Percentiles rank a stretch among this genome's conserved stretches.
phyloP scores from a whole-genome alignment of 2,797 vertebrate species.

The Podarcis lilfordi region DNA sequence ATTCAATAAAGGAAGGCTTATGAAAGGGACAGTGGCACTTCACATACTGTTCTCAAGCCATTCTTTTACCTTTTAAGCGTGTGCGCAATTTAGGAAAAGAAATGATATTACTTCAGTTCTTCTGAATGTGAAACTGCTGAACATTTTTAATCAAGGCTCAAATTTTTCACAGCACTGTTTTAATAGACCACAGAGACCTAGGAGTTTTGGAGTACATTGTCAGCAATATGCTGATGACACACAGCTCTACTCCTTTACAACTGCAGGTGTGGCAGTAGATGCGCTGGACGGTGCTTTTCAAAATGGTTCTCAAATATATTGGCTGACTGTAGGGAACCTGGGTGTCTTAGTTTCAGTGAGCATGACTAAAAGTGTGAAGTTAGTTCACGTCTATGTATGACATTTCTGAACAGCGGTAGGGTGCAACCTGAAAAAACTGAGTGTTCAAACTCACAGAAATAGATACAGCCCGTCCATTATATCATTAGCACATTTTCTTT shows the following conservation, averaged over 20 bases:
- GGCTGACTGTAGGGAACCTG: background rate
- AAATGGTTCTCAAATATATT: background rate
- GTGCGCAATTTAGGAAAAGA: fast-evolving
- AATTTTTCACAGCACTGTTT: fast-evolving
- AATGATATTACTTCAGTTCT: background rate
- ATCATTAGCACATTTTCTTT: background rate
- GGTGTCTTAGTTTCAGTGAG: background rate
- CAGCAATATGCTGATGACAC: background rate
- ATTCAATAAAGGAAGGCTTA: background rate
- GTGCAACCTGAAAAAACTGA: background rate
- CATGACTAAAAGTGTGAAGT: background rate
- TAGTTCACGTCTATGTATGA: background rate
- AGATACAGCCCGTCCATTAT: background rate
- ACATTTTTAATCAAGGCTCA: background rate
- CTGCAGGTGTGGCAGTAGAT: too few relatives aligned
- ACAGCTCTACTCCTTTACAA: too few relatives aligned
- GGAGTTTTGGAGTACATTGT: fast-evolving
- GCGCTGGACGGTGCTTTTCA: background rate
- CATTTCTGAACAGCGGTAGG: background rate
- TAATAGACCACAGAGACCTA: background rate
- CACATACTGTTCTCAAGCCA: slow-evolving; percentile 1
- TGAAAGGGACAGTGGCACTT: background rate
- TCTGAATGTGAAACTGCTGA: background rate
- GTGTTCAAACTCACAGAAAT: background rate
- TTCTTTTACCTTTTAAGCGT: fast-evolving